Conservation (phyloP, 2,113 vertebrate species). For the Thalassarche chlororhynchos region DNA sequence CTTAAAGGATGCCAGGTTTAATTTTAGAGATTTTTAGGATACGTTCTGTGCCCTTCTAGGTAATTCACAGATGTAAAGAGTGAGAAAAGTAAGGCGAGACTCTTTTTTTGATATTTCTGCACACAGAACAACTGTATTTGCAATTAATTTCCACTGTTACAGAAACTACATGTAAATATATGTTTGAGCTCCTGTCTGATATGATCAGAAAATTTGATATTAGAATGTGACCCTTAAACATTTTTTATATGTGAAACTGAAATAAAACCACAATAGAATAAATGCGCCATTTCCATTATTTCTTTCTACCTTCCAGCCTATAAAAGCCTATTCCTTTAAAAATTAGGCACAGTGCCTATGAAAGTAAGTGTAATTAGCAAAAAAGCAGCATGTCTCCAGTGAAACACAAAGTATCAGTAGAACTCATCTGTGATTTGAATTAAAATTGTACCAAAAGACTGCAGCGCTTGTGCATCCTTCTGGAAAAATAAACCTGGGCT, state of each 20-base stretch:
- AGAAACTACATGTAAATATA: neutral
- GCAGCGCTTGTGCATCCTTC: neutral
- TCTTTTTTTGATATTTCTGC: neutral
- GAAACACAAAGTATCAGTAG: neutral
- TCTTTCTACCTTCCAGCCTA: neutral
- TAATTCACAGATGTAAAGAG: neutral
- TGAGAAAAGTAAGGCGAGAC: neutral
- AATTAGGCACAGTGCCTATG: neutral
- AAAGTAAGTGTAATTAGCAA: neutral
- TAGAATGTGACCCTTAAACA: neutral
- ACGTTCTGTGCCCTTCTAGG: neutral
- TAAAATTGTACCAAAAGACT: neutral
- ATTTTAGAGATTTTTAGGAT: neutral
- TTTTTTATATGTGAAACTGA: neutral
- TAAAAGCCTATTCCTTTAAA: neutral
- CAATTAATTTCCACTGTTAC: neutral
- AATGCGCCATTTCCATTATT: neutral
- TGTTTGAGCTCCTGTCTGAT: neutral
- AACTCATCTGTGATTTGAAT: conserved; percentile 37
- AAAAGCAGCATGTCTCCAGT: neutral
- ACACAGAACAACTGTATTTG: neutral
- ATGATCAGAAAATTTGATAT: neutral
- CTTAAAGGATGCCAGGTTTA: neutral
- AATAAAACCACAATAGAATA: neutral
- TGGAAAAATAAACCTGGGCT: neutral